These are phyloP conservation scores for Picathartes gymnocephalus DNA, from an alignment of 2,113 vertebrate species.

Conservation along the genomic window DNA sequence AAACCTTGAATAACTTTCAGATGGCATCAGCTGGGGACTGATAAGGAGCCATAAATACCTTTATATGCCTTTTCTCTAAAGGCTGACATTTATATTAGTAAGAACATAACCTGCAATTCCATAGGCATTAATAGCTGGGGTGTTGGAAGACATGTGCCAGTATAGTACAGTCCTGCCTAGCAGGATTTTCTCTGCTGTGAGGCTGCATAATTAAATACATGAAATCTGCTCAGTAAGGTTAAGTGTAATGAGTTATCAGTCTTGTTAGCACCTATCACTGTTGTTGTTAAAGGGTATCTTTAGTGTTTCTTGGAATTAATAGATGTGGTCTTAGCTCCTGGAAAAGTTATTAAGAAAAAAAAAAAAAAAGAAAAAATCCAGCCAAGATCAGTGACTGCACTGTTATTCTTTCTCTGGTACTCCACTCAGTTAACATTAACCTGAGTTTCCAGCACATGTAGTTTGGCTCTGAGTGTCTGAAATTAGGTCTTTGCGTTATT, in stretches of 20 bases:
- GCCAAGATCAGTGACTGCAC: neutral
- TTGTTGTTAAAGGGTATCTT: neutral
- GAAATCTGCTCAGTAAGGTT: neutral
- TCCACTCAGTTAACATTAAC: neutral
- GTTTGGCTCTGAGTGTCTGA: neutral
- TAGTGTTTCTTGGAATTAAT: neutral
- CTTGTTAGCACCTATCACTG: neutral
- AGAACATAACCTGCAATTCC: neutral
- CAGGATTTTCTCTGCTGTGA: neutral
- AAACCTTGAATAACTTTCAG: neutral
- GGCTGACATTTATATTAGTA: neutral
- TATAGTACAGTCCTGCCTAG: neutral
- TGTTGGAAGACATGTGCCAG: neutral
- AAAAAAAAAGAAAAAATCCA: too few species aligned
- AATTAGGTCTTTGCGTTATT: neutral
- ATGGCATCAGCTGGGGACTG: neutral
- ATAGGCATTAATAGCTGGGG: neutral
- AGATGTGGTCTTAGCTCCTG: neutral
- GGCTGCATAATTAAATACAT: neutral
- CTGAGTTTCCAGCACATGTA: neutral
- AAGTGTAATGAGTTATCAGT: neutral
- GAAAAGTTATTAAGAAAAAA: neutral
- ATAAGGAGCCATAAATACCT: neutral
- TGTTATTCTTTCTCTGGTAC: neutral
- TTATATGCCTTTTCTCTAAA: neutral